Percentiles rank a stretch among this genome's conserved stretches.
These are phyloP conservation scores for Argyresthia goedartella DNA, from an alignment of 2,888 invertebrate species.

Conservation along the genomic window DNA sequence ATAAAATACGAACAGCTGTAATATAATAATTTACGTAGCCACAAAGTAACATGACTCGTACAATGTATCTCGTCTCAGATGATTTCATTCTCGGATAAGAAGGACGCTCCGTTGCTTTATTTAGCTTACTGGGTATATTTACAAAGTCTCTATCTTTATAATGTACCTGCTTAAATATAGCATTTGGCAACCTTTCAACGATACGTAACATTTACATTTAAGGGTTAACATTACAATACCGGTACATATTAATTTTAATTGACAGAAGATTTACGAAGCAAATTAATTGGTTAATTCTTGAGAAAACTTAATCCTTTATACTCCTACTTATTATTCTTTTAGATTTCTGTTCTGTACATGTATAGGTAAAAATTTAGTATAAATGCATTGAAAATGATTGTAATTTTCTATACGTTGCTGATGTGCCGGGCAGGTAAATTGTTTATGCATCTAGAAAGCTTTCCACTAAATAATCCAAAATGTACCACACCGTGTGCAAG, in stretches of 20 bases:
- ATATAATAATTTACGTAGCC: no score
- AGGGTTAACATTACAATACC: slow-evolving; percentile 23
- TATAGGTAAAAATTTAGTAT: no score
- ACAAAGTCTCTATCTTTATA: slow-evolving; percentile 29
- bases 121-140: slow-evolving; percentile 56
- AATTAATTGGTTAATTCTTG: not conserved
- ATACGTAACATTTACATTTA: slow-evolving; percentile 42
- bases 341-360: no score
- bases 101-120: slow-evolving; percentile 46
- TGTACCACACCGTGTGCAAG: not conserved
- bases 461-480: no score
- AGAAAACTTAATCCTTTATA: no score
- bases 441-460: no score
- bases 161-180: slow-evolving; percentile 47
- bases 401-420: not conserved
- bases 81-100: slow-evolving; percentile 11
- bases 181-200: slow-evolving; percentile 63
- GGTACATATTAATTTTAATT: slow-evolving; percentile 62
- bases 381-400: no score
- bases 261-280: slow-evolving; percentile 32
- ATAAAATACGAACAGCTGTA: no score
- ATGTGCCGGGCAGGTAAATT: no score
- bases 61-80: no score
- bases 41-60: no score
- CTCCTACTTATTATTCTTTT: no score